These are phyloP conservation scores for Gouania willdenowi DNA, from an alignment of 2,797 vertebrate genomes.

Conservation along the genomic window DNA sequence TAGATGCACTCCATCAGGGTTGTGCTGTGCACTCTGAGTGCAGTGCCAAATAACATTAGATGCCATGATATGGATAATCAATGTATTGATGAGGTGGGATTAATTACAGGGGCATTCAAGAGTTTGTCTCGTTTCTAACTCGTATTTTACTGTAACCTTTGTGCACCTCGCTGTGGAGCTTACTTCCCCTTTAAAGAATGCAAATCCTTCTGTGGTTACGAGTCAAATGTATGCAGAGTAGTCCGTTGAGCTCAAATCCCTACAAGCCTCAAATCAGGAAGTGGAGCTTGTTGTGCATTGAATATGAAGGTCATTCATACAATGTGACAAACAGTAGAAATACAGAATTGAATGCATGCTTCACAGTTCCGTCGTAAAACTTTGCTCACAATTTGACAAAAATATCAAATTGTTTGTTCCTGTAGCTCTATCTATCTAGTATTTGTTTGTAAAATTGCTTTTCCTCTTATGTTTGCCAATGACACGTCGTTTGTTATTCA, in stretches of 20 bases:
- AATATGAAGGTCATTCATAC: conserved; percentile 31
- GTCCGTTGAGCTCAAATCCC: conserved; percentile 24
- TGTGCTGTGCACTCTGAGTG: neutral
- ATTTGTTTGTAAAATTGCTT: too few relatives aligned
- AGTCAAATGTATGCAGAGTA: conserved; percentile 66
- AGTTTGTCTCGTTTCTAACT: conserved; percentile 12
- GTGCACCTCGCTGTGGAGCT: conserved; percentile 17
- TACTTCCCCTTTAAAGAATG: conserved; percentile 36
- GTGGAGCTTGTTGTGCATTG: conserved; percentile 2
- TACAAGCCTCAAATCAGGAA: conserved; percentile 31
- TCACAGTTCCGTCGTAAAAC: neutral
- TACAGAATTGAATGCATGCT: neutral
- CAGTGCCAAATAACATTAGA: conserved; percentile 5
- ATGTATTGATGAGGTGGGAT: conserved; percentile 14
- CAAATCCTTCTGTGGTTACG: conserved; percentile 46
- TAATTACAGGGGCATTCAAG: conserved; percentile 3
- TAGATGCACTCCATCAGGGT: neutral
- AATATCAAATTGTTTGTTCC: conserved; percentile 1
- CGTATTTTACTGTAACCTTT: conserved; percentile 30
- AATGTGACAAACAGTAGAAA: conserved; percentile 1
- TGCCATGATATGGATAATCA: conserved; percentile 27
- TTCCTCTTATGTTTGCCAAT: too few relatives aligned
- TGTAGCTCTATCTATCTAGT: too few relatives aligned
- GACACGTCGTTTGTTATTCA: too few relatives aligned
- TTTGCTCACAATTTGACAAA: conserved; percentile 3